Percentiles rank a stretch among this genome's conserved stretches.
These are phyloP conservation scores for Bergia puertoricense DNA, from an alignment of 92 coral and sea anemone species.

Conservation along the genomic window DNA sequence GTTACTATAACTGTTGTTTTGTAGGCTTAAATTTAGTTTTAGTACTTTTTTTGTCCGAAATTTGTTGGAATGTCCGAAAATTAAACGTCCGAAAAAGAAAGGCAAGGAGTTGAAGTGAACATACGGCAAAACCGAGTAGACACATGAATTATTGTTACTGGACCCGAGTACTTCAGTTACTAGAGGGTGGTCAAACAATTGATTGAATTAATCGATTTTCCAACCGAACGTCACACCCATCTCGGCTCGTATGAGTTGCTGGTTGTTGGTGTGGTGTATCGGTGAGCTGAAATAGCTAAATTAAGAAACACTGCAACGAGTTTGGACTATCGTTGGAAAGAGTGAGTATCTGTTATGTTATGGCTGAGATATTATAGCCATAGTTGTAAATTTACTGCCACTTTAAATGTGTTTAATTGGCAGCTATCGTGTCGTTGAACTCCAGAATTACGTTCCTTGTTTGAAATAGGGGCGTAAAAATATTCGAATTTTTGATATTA, in stretches of 20 bases:
- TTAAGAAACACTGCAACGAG: conserved; percentile 2
- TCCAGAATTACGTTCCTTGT: not conserved
- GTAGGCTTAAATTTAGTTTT: too few species aligned
- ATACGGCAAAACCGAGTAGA: not conserved
- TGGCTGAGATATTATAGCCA: not conserved
- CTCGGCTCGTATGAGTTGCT: conserved; percentile 3
- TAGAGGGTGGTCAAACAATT: conserved; percentile 38
- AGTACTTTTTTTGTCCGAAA: too few species aligned
- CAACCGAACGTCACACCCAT: conserved; percentile 40
- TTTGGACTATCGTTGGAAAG: conserved; percentile 8
- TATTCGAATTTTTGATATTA: not conserved
- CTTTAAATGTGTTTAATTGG: not conserved
- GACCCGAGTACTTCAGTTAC: conserved; percentile 18
- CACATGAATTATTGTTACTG: not conserved
- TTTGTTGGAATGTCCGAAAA: too few species aligned
- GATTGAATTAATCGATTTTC: conserved; percentile 19
- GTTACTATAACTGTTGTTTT: too few species aligned
- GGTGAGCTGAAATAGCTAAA: conserved; percentile 17
- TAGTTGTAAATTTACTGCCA: not conserved
- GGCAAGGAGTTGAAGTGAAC: too few species aligned
- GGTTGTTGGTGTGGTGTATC: not conserved
- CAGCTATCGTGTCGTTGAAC: not conserved
- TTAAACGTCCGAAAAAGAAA: too few species aligned
- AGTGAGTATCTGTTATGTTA: conserved; percentile 8
- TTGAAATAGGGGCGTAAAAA: conserved; percentile 44